Evolutionary conservation across 2,888 invertebrate genomes (phyloP).

Genomic region (Scaptomyza caliginosa): DNA sequence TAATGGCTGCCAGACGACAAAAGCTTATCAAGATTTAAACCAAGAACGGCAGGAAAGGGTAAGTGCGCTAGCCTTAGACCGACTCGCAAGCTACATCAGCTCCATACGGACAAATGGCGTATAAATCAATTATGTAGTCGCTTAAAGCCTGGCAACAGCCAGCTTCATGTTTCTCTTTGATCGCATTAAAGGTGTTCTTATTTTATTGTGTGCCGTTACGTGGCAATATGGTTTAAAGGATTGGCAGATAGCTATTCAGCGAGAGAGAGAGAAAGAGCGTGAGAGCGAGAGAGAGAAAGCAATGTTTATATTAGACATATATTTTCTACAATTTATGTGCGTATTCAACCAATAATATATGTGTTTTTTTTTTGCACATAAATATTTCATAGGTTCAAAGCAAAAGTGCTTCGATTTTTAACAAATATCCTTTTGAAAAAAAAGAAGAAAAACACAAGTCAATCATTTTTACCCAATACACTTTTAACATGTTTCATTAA

Average conservation of each 20-base stretch:
- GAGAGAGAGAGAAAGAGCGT: too few species aligned
- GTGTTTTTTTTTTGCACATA: background rate
- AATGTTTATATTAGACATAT: background rate
- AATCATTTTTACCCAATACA: background rate
- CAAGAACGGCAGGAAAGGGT: slow-evolving; percentile 22
- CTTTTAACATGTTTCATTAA: slow-evolving; percentile 10
- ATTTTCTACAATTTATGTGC: background rate
- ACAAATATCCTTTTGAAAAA: too few species aligned
- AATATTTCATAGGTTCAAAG: background rate
- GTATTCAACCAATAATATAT: background rate
- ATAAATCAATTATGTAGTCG: slow-evolving; percentile 69
- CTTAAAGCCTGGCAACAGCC: slow-evolving; percentile 42
- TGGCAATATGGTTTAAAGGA: slow-evolving; percentile 10
- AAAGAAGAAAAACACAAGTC: too few species aligned
- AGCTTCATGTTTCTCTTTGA: slow-evolving; percentile 19
- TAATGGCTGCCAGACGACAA: slow-evolving; percentile 71
- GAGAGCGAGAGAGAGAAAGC: too few species aligned
- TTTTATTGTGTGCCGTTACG: slow-evolving; percentile 16
- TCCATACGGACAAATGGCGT: slow-evolving; percentile 45
- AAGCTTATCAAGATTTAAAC: slow-evolving; percentile 33
- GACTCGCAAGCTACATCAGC: slow-evolving; percentile 1
- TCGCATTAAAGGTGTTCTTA: slow-evolving; percentile 13
- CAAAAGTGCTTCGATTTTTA: background rate
- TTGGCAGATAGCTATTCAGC: background rate
- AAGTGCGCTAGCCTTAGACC: slow-evolving; percentile 24